Conservation (phyloP, 2,797 vertebrate species). For the Nothura maculosa region DNA sequence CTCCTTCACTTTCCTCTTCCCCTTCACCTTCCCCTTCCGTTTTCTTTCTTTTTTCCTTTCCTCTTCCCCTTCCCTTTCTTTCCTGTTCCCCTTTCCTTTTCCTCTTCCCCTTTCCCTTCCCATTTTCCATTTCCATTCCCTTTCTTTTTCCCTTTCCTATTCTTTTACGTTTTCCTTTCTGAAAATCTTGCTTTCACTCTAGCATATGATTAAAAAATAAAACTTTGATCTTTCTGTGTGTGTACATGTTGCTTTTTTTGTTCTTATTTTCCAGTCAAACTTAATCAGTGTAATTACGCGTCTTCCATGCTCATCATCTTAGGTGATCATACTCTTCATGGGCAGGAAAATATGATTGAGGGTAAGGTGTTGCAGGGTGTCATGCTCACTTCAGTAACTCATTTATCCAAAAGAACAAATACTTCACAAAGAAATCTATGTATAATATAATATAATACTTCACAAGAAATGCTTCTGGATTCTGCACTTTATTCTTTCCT, state of each 20-base stretch:
- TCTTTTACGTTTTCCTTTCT: not conserved
- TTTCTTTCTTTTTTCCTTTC: no score
- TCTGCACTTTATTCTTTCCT: not conserved
- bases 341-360: not conserved
- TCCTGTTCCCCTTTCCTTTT: no score
- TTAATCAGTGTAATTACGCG: not conserved
- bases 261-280: rapidly evolving
- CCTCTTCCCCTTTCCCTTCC: no score
- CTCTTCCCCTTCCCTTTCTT: no score
- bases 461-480: not conserved
- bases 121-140: no score
- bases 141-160: not conserved
- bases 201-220: not conserved
- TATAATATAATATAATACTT: not conserved
- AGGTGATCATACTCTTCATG: not conserved
- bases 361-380: not conserved
- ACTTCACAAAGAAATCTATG: not conserved
- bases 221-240: not conserved
- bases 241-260: not conserved
- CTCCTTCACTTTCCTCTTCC: no score
- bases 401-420: not conserved
- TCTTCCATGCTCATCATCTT: not conserved
- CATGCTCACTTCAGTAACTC: not conserved
- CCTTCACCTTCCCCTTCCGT: no score
- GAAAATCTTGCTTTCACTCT: not conserved